Conservation (phyloP, 2,888 invertebrate species). For the Conus canariensis region DNA sequence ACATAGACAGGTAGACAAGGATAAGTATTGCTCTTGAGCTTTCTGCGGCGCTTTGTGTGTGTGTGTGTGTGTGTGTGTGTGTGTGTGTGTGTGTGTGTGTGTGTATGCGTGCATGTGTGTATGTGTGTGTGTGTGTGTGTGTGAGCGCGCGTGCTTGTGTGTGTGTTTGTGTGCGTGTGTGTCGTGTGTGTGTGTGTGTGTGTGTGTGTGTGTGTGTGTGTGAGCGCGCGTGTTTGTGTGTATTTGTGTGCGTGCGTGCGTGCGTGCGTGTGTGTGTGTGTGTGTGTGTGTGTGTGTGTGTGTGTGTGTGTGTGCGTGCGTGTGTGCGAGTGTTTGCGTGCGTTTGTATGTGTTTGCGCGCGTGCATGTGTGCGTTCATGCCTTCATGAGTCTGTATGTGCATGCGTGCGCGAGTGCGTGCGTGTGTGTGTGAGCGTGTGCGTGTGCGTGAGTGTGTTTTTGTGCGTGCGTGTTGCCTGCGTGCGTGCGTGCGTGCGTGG, state of each 20-base stretch:
- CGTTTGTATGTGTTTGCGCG: neutral
- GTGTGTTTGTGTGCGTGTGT: neutral
- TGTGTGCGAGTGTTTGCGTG: neutral
- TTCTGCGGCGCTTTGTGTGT: neutral
- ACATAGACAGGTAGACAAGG: too few relatives aligned
- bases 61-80: slow-evolving; percentile 17
- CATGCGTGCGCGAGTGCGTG: too few relatives aligned
- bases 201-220: neutral
- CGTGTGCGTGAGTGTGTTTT: too few relatives aligned
- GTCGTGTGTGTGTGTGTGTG: neutral
- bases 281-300: neutral
- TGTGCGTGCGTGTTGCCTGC: too few relatives aligned
- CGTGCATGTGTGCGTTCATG: neutral
- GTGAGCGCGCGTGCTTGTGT: neutral
- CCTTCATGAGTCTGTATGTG: too few relatives aligned
- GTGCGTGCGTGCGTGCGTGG: too few relatives aligned
- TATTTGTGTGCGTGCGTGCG: neutral
- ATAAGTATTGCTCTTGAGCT: too few relatives aligned
- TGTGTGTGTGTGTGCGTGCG: neutral
- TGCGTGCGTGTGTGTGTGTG: neutral
- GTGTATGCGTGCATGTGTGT: too few relatives aligned
- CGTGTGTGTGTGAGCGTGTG: too few relatives aligned
- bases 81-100: neutral
- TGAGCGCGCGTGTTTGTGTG: neutral
- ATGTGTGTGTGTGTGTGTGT: neutral